These are phyloP conservation scores for Sebastes vulpes DNA, from an alignment of 2,797 vertebrate genomes.

Conservation along the genomic window DNA sequence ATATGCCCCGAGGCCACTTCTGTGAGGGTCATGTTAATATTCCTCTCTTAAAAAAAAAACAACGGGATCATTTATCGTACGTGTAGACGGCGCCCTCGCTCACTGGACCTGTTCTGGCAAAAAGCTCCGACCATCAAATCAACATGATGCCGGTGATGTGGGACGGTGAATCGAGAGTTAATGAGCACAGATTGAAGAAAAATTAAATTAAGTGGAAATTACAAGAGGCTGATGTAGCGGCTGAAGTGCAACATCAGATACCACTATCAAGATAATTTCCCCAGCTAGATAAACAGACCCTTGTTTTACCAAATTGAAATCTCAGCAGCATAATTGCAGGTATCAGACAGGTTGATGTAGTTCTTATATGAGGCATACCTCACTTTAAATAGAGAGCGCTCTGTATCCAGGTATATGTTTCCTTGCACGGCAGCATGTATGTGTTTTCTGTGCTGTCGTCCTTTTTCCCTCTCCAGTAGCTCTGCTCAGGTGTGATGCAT, in stretches of 20 bases:
- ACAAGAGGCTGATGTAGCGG: conserved; percentile 11
- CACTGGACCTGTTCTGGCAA: conserved; percentile 6
- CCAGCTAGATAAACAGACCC: conserved; percentile 21
- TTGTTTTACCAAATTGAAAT: conserved; percentile 17
- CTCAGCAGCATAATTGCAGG: background rate
- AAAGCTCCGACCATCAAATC: conserved; percentile 15
- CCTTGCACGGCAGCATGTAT: too few relatives aligned
- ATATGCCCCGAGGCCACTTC: conserved; percentile 62
- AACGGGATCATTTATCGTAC: conserved; percentile 27
- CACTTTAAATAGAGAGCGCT: background rate
- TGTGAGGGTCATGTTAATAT: conserved; percentile 77
- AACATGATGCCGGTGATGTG: background rate
- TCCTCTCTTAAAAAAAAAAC: conserved; percentile 40
- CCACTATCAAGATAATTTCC: conserved; percentile 45
- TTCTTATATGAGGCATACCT: background rate
- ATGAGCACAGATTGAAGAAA: conserved; percentile 42
- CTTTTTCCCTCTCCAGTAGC: too few relatives aligned
- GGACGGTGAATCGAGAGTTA: conserved; percentile 36
- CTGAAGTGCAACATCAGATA: conserved; percentile 31
- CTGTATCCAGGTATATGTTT: background rate
- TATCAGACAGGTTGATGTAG: background rate
- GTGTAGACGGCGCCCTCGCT: background rate
- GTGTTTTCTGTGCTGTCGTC: too few relatives aligned
- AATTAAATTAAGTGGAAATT: conserved; percentile 53
- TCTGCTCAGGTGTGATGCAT: too few relatives aligned